Percentiles rank a stretch among this genome's conserved stretches.
Evolutionary conservation across 2,797 vertebrate genomes (phyloP).

Genomic region (Pogoniulus pusillus): DNA sequence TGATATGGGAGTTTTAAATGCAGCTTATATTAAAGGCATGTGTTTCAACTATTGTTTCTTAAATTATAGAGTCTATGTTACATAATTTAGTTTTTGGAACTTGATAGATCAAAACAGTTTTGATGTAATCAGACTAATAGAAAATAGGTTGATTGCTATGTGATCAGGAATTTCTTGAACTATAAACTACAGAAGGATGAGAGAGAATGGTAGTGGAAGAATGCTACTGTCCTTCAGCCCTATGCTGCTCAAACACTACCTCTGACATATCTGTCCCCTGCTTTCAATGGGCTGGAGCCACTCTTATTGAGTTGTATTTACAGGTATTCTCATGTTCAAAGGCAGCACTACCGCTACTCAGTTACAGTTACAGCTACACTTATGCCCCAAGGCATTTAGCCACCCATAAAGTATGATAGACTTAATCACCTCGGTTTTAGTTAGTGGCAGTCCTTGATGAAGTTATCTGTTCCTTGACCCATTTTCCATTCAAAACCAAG

Average conservation of each 20-base stretch:
- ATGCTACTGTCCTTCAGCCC: background rate
- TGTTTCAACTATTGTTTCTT: background rate
- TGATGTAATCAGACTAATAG: background rate
- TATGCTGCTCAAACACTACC: rapidly evolving
- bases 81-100: background rate
- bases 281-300: background rate
- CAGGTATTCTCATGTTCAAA: background rate
- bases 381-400: background rate
- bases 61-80: background rate
- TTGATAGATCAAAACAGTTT: background rate
- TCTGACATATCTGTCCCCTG: background rate
- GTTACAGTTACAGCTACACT: background rate
- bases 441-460: background rate
- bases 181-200: background rate
- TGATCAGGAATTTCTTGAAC: background rate
- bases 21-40: background rate
- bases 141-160: background rate
- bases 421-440: background rate
- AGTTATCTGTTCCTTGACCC: background rate
- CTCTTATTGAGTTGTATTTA: background rate
- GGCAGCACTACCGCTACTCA: background rate
- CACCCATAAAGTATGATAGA: background rate
- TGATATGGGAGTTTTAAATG: background rate
- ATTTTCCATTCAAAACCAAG: background rate
- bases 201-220: background rate